Evolutionary conservation across 2,113 vertebrate genomes (phyloP).

Genomic region (Pygoscelis antarcticus): DNA sequence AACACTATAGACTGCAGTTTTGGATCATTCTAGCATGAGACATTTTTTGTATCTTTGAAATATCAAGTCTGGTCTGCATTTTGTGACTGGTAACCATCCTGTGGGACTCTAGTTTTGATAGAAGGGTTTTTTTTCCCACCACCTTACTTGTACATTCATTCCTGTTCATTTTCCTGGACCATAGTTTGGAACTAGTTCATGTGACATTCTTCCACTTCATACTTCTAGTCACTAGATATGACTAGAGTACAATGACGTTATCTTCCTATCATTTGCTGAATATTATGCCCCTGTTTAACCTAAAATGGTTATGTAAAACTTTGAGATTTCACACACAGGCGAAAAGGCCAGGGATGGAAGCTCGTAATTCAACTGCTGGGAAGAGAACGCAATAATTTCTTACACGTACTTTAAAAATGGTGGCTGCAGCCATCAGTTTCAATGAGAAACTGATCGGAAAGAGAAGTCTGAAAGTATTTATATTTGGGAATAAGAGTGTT

Average conservation of each 20-base stretch:
- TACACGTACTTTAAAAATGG: neutral
- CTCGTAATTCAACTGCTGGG: neutral
- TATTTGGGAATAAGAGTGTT: neutral
- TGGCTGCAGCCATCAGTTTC: neutral
- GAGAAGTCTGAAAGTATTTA: neutral
- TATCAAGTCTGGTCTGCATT: neutral
- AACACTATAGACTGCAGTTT: neutral
- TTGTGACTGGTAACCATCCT: neutral
- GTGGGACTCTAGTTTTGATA: neutral
- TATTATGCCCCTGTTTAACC: neutral
- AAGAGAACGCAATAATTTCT: neutral
- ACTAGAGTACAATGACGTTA: neutral
- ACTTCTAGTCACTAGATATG: neutral
- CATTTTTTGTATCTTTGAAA: neutral
- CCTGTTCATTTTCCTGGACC: neutral
- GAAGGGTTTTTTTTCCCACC: neutral
- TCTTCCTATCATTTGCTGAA: neutral
- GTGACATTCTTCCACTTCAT: neutral
- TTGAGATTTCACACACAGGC: neutral
- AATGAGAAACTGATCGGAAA: neutral
- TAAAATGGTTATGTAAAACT: neutral
- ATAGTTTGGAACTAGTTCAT: neutral
- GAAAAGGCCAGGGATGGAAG: neutral
- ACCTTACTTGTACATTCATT: neutral
- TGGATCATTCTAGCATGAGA: neutral